phyloP scores from a whole-genome alignment of 2,113 vertebrate genomes.

The Tragelaphus scriptus region DNA sequence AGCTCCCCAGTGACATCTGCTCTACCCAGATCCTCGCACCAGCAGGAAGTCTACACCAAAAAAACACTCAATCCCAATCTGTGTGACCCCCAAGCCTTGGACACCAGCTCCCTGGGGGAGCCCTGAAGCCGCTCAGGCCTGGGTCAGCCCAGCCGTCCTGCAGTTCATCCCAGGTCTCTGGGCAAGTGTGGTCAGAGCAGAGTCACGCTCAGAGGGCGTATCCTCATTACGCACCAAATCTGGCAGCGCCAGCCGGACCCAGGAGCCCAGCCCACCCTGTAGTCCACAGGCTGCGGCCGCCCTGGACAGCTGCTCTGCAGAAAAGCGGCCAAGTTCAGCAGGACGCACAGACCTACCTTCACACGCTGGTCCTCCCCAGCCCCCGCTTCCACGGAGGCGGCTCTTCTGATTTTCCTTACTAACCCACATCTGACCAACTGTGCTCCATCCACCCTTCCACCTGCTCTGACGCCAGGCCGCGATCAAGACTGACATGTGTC shows the following conservation, averaged over 20 bases:
- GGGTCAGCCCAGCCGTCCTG: rapidly evolving
- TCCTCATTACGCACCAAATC: rapidly evolving
- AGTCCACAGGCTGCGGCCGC: rapidly evolving
- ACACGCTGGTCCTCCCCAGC: rapidly evolving
- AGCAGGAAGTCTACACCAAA: too few relatives aligned
- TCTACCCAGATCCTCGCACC: neutral
- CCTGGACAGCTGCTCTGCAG: neutral
- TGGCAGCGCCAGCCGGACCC: neutral
- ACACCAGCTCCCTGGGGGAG: neutral
- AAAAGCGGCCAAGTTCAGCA: rapidly evolving
- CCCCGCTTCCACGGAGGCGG: rapidly evolving
- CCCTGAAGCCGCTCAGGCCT: rapidly evolving
- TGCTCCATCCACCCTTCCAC: neutral
- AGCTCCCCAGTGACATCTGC: rapidly evolving
- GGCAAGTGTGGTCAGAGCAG: neutral
- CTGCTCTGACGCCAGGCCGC: rapidly evolving
- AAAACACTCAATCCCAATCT: rapidly evolving
- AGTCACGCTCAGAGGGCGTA: rapidly evolving
- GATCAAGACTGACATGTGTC: rapidly evolving
- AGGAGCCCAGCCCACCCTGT: neutral
- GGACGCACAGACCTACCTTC: neutral
- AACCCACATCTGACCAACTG: rapidly evolving
- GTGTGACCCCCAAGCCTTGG: rapidly evolving
- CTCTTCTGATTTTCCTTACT: rapidly evolving
- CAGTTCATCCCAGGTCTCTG: neutral